Base-by-base conservation (phyloP, 2,113 vertebrate genomes). In the Chunga burmeisteri region DNA sequence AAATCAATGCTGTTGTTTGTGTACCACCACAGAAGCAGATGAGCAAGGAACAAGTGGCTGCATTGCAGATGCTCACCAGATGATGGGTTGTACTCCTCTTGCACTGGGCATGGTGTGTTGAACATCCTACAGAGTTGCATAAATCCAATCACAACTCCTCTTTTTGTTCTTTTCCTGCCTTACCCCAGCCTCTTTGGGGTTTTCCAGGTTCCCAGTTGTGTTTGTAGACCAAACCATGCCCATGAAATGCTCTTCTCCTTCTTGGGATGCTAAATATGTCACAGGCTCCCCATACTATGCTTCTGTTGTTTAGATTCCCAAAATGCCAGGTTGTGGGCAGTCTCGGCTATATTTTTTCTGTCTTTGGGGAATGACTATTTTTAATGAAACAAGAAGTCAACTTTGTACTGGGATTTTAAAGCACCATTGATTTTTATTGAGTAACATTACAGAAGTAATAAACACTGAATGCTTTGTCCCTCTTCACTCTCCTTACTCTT, bases 381-480 rank as follows among this genome's bases (percentile, higher is more conserved):
- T 73, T 86, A 91, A 87, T 32, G 77, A 78, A 93, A 81, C 55
- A 87, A 90, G 72, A 66, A 93, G 46, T 87, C 72, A 74, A 36
- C 46, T 74, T 85, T 74, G 40, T 74, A 40, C 68, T 17, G 13
- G 52, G 66, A 44, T 86, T 93, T 86, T 88, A 90, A 93, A 90
- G 42, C 26, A 25, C 34, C 5, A 2, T 63, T 90, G 44, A n/a
- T 73, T 79, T 87, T 94, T 70, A 73, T 62, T 52, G 49, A 61
- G 29, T 84, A 38, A 36, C n/a, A 53, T 70, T 62, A 36, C 20
- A 79, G 40, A 50, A 67, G 32, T 71, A 30, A 34, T 77, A 89
- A 84, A 81, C 5, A 1, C 21, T 20, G 4, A 20, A 16, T 36
- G 12, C 32, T 66, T 96, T 72, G 42, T 59, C 21, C 26, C 23